Base-by-base conservation (phyloP, 2,797 vertebrate genomes). In the Sternotherus odoratus region DNA sequence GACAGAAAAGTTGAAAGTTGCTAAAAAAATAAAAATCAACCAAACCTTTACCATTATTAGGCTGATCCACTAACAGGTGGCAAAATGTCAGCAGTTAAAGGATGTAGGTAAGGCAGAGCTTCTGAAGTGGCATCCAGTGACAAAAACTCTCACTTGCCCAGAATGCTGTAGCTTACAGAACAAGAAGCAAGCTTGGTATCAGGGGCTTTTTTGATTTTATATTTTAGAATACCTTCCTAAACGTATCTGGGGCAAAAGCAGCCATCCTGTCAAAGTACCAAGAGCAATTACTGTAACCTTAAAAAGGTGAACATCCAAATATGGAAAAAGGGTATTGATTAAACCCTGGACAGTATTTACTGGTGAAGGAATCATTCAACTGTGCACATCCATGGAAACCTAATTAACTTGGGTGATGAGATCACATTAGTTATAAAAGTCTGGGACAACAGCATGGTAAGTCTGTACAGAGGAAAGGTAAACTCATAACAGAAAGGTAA, bases 381-480 rank as follows among this genome's bases (percentile, higher is more conserved):
- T 88, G 60, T 39, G 48, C 36, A 15, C 17, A 1, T 8, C 7
- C 17, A 54, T 26, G 28, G 79, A 77, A 84, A 46, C 83, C 54
- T 10, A 82, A 81, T 75, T 8, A 63, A 69, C n/a, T 69, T 69
- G 16, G 69, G 50, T 9, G 33, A 77, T 43, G 63, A 82, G 83
- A 83, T 39, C 88, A 88, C 23, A 21, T n/a, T 80, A 75, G 78
- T 33, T 53, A 82, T n/a, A 24, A 86, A 43, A 48, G 78, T 94
- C 51, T 57, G 79, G 54, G 83, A 50, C 43, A 54, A 79, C 39
- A 90, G 81, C 72, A 82, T 54, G 2, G 0, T 77, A 89, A 94
- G 53, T 50, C 85, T 90, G 78, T 75, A 57, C 75, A 75, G 69
- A 80, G 88, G 75, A 78, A 91, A 83, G 80, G 53, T 53, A 57